Evolutionary conservation across 2,888 invertebrate genomes (phyloP), one percentile per base, ranked within the genome.

Genomic region (Neocrepidodera transversa): DNA sequence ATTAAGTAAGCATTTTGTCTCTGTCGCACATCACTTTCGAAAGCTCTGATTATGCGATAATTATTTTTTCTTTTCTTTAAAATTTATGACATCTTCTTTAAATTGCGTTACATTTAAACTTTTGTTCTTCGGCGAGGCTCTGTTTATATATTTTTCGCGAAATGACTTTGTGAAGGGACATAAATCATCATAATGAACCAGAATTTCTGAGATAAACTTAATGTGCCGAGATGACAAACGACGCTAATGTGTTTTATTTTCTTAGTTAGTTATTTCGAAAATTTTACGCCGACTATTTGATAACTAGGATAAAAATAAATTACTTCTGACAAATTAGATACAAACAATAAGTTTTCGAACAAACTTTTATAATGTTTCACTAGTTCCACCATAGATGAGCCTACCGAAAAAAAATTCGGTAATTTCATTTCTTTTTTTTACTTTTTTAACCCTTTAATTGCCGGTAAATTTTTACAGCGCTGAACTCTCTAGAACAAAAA

Each of bases 51-150:
- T 50, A 45, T 55, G 51, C 35, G 47, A 49, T 54, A 54, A 58
- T 54, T 53, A 58, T 45, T 54, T 35, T 50, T 38, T 23, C 32
- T 58, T 58, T 58, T 57, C 58, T n/a, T n/a, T 35, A 10, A 40
- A 23, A 51, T 54, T 50, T 42, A 47, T 54, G 57, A 47, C 20
- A 43, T 14, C 43, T 10, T 35, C 35, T 52, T 53, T 17, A 23
- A 49, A 49, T 42, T 48, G 40, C 42, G 17, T 18, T 28, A 14
- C 40, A 55, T 50, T 42, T 56, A 10, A 42, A 49, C 56, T 43
- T 56, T 49, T 56, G 49, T 56, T 42, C 49, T 50, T 16, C 7
- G 20, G 32, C 16, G 49, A 42, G 40, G 14, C 36, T 56, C 49
- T 56, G 42, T 43, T 42, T 49, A 48, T 42, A 18, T 43, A 26